phyloP scores from a whole-genome alignment of 1,140 invertebrate genomes.

The Trialeurodes vaporariorum region DNA sequence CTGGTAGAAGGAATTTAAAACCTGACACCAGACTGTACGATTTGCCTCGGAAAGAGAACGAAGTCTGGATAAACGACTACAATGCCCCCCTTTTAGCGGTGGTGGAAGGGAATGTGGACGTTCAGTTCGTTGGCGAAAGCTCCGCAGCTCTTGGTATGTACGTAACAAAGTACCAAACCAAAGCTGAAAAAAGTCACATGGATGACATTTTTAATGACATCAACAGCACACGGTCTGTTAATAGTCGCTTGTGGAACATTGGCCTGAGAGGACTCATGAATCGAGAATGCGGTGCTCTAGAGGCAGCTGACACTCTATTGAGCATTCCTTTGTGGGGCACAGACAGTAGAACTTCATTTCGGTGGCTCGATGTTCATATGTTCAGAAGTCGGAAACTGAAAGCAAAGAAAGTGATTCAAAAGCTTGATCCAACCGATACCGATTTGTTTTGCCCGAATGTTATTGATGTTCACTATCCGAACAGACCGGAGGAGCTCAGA shows the following conservation, averaged over 20 bases:
- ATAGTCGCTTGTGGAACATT: slow-evolving; percentile 20
- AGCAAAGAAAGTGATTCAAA: slow-evolving; percentile 20
- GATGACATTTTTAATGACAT: slow-evolving; percentile 19
- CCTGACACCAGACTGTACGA: slow-evolving; percentile 27
- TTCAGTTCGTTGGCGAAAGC: slow-evolving; percentile 23
- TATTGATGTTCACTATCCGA: slow-evolving; percentile 25
- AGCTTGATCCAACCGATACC: slow-evolving; percentile 21
- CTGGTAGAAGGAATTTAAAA: slow-evolving; percentile 23
- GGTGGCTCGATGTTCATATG: slow-evolving; percentile 24
- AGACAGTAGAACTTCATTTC: slow-evolving; percentile 22
- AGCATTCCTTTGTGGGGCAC: slow-evolving; percentile 20
- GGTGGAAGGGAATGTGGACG: slow-evolving; percentile 26
- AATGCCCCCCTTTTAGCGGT: slow-evolving; percentile 22
- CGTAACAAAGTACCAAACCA: slow-evolving; percentile 25
- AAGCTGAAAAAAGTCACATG: slow-evolving; percentile 21
- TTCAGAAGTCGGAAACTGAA: slow-evolving; percentile 21
- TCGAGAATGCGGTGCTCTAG: slow-evolving; percentile 23
- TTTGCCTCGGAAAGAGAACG: slow-evolving; percentile 24
- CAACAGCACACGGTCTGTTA: slow-evolving; percentile 19
- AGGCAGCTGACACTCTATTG: slow-evolving; percentile 22
- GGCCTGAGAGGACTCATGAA: slow-evolving; percentile 20
- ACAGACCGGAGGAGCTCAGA: slow-evolving; percentile 23
- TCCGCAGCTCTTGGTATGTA: slow-evolving; percentile 15
- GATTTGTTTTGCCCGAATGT: slow-evolving; percentile 24
- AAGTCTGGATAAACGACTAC: slow-evolving; percentile 24